Percentiles rank a stretch among this genome's conserved stretches.
Conservation (phyloP, 2,113 vertebrate species). For the Leucopsar rothschildi region DNA sequence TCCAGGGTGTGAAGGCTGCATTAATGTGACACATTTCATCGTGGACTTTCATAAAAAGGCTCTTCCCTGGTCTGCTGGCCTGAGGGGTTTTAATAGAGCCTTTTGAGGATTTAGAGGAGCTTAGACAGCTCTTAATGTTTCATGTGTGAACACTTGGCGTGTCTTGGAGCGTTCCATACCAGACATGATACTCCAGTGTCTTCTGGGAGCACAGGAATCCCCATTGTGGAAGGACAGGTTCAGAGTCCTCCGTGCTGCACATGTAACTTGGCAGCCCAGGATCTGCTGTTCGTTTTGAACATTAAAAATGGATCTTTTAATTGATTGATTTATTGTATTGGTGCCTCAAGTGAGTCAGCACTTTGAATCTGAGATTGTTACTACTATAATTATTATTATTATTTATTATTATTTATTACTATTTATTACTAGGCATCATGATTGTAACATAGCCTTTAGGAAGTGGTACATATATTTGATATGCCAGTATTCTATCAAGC, state of each 20-base stretch:
- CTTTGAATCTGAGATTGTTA: constrained; percentile 47
- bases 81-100: neutral
- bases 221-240: neutral
- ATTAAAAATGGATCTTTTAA: neutral
- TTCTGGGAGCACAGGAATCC: neutral
- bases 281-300: neutral
- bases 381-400: neutral
- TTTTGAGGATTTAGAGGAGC: neutral
- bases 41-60: neutral
- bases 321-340: constrained; percentile 15
- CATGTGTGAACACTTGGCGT: neutral
- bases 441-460: constrained; percentile 64
- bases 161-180: neutral
- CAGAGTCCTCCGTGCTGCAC: neutral
- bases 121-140: neutral
- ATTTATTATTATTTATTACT: neutral
- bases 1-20: neutral
- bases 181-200: neutral
- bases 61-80: neutral
- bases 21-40: neutral
- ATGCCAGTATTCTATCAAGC: constrained; percentile 56
- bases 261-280: neutral
- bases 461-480: constrained; percentile 50
- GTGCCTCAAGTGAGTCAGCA: constrained; percentile 58
- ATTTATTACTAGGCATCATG: constrained; percentile 55